Conservation (phyloP, 2,797 vertebrate genomes). For the Sebastes minor region DNA sequence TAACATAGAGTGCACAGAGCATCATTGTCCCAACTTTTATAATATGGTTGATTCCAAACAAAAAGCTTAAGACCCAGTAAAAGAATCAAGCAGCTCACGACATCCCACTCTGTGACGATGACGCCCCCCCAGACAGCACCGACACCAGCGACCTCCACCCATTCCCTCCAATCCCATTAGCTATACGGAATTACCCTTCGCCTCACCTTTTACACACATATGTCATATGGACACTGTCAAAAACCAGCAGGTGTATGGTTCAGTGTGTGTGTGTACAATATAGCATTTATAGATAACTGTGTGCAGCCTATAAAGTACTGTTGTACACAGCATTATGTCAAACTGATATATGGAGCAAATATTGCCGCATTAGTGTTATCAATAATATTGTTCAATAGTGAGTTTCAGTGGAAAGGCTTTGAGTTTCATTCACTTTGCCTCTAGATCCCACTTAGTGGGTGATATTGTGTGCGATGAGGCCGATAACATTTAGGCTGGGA, state of each 20-base stretch:
- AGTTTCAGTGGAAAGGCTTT: not conserved
- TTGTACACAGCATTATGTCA: too few relatives aligned
- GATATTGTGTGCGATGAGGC: not conserved
- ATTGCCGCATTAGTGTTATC: not conserved
- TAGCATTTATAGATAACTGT: not conserved
- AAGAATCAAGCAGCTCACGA: not conserved
- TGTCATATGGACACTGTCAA: too few relatives aligned
- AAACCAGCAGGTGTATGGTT: too few relatives aligned
- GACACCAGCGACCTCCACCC: not conserved
- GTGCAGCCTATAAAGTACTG: not conserved
- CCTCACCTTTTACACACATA: too few relatives aligned
- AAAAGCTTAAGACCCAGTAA: too few relatives aligned
- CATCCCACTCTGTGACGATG: not conserved
- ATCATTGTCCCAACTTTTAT: too few relatives aligned
- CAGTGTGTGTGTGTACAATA: not conserved
- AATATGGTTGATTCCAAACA: too few relatives aligned
- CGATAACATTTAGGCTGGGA: too few relatives aligned
- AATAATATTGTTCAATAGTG: not conserved
- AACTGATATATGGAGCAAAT: not conserved
- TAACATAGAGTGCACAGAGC: too few relatives aligned
- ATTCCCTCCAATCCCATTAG: constrained; percentile 1
- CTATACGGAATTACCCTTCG: not conserved
- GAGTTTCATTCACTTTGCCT: not conserved
- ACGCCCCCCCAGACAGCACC: not conserved
- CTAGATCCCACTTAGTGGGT: not conserved